Base-by-base conservation (phyloP, 2,797 vertebrate species). In the Hemibagrus guttatus region DNA sequence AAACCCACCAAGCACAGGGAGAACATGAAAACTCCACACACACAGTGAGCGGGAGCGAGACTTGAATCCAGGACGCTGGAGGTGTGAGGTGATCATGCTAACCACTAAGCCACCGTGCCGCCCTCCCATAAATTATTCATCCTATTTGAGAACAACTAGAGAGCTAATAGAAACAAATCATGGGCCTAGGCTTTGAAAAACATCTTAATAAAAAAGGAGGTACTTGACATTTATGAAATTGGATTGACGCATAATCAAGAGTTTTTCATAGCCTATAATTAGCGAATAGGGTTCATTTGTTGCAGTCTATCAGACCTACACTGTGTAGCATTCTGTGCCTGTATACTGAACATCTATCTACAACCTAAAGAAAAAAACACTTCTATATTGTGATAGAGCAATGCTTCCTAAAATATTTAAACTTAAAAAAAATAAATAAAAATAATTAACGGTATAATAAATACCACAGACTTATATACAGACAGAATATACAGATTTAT, bases 121-220 rank as follows among this genome's bases (percentile, higher is more conserved):
- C n/a, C n/a, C 4, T 13, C 17, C 16, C n/a, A 66, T 64, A 28
- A 81, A 82, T 82, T 49, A 66, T 52, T 66, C 39, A n/a, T 63
- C 59, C 5, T 66, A 66, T 82, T 31, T 82, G n/a, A 66, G 49
- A 8, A 28, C 80, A 64, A 6, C 26, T 81, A 68, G 80, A 52
- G 17, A 31, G 63, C 31, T 52, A 49, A 52, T 66, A 13, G 35
- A 83, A 68, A 83, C 56, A 52, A 76, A 52, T 83, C n/a, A 83
- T 16, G 28, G 26, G 7, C 23, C 9, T 56, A 3, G 39, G 21
- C 71, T 46, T 19, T 64, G 19, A 66, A 86, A 68, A 83, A 78
- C 63, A 69, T 68, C 72, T 86, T 80, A 83, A 84, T 83, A 46
- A 72, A 80, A 66, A 84, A 61, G 42, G 63, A 49, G 76, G 31